Base-by-base conservation (phyloP, 1,140 invertebrate species). In the Drosophila pseudoananassae region DNA sequence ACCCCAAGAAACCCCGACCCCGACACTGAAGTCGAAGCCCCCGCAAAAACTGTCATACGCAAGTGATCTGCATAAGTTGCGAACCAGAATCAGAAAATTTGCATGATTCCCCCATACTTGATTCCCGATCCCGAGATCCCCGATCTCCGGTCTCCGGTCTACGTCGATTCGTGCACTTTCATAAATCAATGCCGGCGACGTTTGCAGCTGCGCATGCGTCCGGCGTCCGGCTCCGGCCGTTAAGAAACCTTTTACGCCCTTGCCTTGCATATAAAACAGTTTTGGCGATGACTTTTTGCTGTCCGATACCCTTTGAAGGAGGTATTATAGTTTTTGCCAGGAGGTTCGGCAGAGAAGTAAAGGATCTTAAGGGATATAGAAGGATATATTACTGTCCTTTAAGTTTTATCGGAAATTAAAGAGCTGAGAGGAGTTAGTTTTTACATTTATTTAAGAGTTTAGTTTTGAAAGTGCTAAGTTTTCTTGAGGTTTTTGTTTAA, bases 211-310 rank as follows among this genome's bases (percentile, higher is more conserved):
- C 83, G 76, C 82, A 87, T 87, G 82, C 83, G 82, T 81, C 55
- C 70, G 33, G 49, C 64, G 38, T 57, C 49, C 69, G 47, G 53
- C 64, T 75, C 58, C 46, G 63, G 69, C 68, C 69, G 58, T 74
- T 76, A 56, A 87, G 52, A 82, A 85, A 79, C 83, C 85, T 88
- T 87, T 87, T 88, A 85, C 82, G 83, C 82, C 82, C 82, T 87
- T 87, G 82, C 82, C 74, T 72, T 88, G 83, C 83, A 87, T 87
- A 88, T 89, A 88, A 88, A 88, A 88, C 79, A 87, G 78, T 87
- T 85, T 83, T 64, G 68, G 80, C 33, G 70, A 46, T 55, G 36
- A 57, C 72, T 64, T 63, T 63, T 58, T 57, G 60, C 61, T 46
- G 55, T 71, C 76, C 54, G 51, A 60, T 81, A 66, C 63, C 8